Evolutionary conservation across 2,797 vertebrate species (phyloP).

Genomic region (Vireo griseus): DNA sequence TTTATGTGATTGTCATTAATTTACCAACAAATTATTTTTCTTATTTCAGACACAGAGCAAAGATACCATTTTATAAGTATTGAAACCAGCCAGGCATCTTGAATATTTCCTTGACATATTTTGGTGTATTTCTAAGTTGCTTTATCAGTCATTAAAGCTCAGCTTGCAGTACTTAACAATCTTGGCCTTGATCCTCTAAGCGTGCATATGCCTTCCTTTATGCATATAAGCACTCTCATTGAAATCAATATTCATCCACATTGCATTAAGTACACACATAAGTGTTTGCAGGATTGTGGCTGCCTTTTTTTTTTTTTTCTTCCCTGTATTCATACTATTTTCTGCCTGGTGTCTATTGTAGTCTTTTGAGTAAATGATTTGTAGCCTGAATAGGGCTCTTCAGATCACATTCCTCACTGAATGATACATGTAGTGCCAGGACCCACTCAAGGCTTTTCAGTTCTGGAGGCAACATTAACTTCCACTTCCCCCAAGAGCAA

Average conservation of each 20-base stretch:
- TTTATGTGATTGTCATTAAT: constrained; percentile 6
- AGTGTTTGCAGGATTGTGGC: constrained; percentile 25
- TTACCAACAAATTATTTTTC: constrained; percentile 12
- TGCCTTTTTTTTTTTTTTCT: not conserved
- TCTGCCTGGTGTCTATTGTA: constrained; percentile 27
- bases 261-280: constrained; percentile 27
- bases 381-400: constrained; percentile 25
- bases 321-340: constrained; percentile 7
- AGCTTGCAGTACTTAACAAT: constrained; percentile 39
- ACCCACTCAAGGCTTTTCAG: constrained; percentile 28
- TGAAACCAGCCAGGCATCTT: not conserved
- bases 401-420: constrained; percentile 34
- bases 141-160: constrained; percentile 45
- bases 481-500: not conserved
- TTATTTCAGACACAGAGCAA: not conserved
- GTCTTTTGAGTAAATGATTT: constrained; percentile 37
- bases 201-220: constrained; percentile 28
- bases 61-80: not conserved
- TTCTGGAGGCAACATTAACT: not conserved
- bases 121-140: constrained; percentile 26
- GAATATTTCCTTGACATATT: constrained; percentile 17
- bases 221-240: constrained; percentile 39
- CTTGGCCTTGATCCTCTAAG: constrained; percentile 55
- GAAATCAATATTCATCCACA: constrained; percentile 54
- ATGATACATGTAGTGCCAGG: not conserved